Conservation (phyloP, 2,888 invertebrate species). For the Entomobrya multifasciata region DNA sequence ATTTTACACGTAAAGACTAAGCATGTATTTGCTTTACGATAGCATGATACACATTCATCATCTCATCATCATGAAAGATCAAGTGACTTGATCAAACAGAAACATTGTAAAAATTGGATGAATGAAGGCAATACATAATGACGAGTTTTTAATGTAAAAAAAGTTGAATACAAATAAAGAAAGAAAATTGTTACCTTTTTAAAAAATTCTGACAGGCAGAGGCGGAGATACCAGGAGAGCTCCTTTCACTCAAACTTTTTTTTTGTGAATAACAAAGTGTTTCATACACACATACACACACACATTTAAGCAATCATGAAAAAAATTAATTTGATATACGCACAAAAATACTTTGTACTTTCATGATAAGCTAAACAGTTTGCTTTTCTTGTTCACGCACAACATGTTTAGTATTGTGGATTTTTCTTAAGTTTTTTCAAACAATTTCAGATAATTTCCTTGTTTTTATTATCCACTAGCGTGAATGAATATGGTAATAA, state of each 20-base stretch:
- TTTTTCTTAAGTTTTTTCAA: background rate
- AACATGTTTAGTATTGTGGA: conserved; percentile 53
- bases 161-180: conserved; percentile 5
- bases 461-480: background rate
- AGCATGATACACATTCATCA: conserved; percentile 16
- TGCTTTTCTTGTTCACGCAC: conserved; percentile 21
- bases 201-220: conserved; percentile 34
- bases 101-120: background rate
- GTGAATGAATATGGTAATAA: conserved; percentile 53
- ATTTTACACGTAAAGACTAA: conserved; percentile 18
- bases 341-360: background rate
- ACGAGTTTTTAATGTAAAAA: conserved; percentile 4
- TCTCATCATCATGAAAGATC: conserved; percentile 9
- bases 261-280: no score
- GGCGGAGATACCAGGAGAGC: conserved; percentile 4
- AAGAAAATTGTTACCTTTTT: conserved; percentile 58
- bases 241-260: conserved; percentile 31
- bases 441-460: conserved; percentile 21
- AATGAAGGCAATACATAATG: conserved; percentile 37
- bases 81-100: conserved; percentile 21
- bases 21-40: conserved; percentile 55
- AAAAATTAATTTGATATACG: no score
- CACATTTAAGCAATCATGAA: no score
- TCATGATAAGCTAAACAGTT: background rate
- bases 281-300: no score